phyloP scores from a whole-genome alignment of 1,140 invertebrate species.

The Drosophila asahinai region DNA sequence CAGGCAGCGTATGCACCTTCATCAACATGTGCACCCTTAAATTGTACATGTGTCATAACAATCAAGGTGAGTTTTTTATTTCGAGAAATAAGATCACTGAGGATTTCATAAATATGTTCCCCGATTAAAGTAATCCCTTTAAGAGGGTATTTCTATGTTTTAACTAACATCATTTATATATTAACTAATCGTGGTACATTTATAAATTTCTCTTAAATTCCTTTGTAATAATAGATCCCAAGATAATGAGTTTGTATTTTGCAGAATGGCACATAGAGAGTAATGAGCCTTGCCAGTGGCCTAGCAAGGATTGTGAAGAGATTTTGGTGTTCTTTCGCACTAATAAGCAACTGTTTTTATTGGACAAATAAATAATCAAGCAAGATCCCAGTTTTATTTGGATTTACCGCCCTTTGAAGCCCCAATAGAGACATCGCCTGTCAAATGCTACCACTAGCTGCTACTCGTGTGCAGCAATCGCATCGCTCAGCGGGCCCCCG shows the following conservation, averaged over 20 bases:
- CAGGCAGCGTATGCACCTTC: slow-evolving; percentile 19
- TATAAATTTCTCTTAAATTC: neutral
- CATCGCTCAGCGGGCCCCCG: slow-evolving; percentile 23
- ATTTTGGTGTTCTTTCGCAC: neutral
- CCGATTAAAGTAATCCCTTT: too few relatives aligned
- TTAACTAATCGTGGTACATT: neutral
- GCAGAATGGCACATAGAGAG: slow-evolving; percentile 13
- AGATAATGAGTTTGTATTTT: neutral
- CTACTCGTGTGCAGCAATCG: slow-evolving; percentile 20
- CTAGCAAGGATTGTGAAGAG: neutral
- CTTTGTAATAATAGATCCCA: too few relatives aligned
- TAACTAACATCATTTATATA: too few relatives aligned
- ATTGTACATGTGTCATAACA: neutral
- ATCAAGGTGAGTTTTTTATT: slow-evolving; percentile 12
- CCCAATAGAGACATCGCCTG: slow-evolving; percentile 37
- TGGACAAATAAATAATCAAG: neutral
- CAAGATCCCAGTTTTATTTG: neutral
- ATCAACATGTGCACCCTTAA: slow-evolving; percentile 16
- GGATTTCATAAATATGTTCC: too few relatives aligned
- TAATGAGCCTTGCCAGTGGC: slow-evolving; percentile 1
- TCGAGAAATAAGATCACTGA: neutral
- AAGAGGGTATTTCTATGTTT: too few relatives aligned
- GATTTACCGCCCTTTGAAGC: neutral
- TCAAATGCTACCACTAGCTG: slow-evolving; percentile 19
- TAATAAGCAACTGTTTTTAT: neutral